These are phyloP conservation scores for Anoplophora glabripennis DNA, from an alignment of 1,140 invertebrate genomes.

Conservation along the genomic window DNA sequence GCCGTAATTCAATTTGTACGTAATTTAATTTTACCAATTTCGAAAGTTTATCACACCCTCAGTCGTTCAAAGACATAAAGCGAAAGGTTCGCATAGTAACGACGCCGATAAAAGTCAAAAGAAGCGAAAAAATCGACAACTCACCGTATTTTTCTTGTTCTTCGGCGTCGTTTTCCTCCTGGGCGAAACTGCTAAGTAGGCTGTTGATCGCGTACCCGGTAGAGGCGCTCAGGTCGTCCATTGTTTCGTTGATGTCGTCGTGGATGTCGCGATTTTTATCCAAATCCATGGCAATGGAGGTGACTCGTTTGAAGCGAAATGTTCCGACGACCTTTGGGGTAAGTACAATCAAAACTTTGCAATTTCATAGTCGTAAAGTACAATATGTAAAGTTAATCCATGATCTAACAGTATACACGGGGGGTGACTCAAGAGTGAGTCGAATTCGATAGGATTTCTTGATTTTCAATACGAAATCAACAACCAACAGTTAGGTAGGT, in stretches of 20 bases:
- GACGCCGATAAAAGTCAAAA: neutral
- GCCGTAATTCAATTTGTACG: slow-evolving; percentile 14
- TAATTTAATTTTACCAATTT: slow-evolving; percentile 17
- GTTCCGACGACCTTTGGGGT: no score
- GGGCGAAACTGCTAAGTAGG: slow-evolving; percentile 4
- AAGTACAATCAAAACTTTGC: no score
- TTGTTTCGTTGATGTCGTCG: slow-evolving; percentile 13
- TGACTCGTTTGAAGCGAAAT: no score
- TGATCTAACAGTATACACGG: no score
- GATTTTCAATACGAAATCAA: no score
- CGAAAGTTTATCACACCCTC: neutral
- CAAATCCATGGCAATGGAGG: neutral
- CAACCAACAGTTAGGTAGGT: no score
- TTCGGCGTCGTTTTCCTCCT: neutral
- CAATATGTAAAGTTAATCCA: no score
- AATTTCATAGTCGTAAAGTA: no score
- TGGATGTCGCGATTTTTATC: slow-evolving; percentile 5
- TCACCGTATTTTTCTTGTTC: slow-evolving; percentile 10
- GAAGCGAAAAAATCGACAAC: neutral
- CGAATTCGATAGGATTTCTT: no score
- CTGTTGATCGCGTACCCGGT: slow-evolving; percentile 6
- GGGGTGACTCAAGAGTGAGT: no score
- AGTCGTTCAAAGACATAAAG: neutral
- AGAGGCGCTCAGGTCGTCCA: neutral
- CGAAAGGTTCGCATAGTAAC: neutral